phyloP scores from a whole-genome alignment of 2,797 vertebrate species.

The Argyrosomus regius region DNA sequence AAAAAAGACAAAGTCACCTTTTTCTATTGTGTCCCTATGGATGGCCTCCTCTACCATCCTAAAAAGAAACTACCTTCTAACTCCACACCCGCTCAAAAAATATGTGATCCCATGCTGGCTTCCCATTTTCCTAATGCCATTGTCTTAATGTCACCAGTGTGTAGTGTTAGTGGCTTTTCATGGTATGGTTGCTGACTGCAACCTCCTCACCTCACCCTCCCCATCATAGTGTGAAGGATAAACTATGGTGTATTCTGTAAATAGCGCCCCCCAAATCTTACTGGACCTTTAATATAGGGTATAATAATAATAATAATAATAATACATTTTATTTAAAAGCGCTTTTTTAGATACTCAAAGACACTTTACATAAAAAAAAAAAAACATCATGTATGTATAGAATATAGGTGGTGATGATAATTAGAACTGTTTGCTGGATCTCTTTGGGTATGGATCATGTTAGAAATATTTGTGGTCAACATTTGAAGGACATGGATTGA shows the following conservation, averaged over 20 bases:
- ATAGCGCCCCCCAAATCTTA: too few species aligned
- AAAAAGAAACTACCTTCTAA: background rate
- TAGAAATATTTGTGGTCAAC: background rate
- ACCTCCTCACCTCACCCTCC: background rate
- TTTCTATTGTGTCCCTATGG: background rate
- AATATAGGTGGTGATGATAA: background rate
- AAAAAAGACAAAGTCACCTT: background rate
- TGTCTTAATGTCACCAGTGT: background rate
- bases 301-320: too few species aligned
- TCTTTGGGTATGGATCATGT: background rate
- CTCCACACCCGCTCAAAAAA: background rate
- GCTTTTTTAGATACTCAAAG: too few species aligned
- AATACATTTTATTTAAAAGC: too few species aligned
- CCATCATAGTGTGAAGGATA: too few species aligned
- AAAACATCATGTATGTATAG: too few species aligned
- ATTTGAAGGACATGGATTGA: constrained; percentile 8
- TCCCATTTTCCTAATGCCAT: background rate
- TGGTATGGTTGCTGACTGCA: too few species aligned
- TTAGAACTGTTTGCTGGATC: background rate
- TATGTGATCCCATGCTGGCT: background rate
- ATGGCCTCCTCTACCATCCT: background rate
- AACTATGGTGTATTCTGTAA: too few species aligned
- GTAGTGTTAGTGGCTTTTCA: too few species aligned
- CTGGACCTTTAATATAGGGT: too few species aligned
- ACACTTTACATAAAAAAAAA: too few species aligned